A percentile compares a stretch with the other conserved stretches of the same genome.
Conservation (phyloP, 2,797 vertebrate genomes). For the Coendou prehensilis region DNA sequence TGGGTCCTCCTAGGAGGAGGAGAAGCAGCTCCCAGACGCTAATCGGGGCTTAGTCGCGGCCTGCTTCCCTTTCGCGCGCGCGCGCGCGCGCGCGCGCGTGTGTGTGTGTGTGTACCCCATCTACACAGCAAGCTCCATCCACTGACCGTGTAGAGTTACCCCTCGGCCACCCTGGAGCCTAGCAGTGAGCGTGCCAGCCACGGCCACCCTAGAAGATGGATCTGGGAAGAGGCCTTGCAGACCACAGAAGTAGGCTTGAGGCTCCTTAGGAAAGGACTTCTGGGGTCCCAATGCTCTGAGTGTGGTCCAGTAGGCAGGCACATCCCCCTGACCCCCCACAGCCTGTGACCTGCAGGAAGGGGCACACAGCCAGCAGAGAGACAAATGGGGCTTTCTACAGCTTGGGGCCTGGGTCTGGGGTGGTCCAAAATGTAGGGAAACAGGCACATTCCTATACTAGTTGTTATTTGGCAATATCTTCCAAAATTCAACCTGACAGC, state of each 20-base stretch:
- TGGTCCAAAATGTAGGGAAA: background rate
- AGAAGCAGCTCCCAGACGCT: background rate
- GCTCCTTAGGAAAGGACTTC: background rate
- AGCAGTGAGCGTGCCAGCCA: background rate
- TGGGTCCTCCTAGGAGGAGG: background rate
- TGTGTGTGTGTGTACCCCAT: background rate
- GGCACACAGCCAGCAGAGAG: background rate
- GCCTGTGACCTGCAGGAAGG: background rate
- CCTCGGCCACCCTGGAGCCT: background rate
- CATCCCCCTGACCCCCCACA: background rate
- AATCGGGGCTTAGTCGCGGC: background rate
- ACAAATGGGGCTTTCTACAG: background rate
- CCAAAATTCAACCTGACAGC: background rate
- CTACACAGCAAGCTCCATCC: background rate
- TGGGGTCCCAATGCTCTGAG: background rate
- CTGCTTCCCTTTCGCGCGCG: background rate
- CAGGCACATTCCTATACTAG: background rate
- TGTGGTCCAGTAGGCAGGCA: background rate
- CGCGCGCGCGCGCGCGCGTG: no score
- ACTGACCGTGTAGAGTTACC: background rate
- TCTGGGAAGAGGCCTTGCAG: background rate
- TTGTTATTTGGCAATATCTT: background rate
- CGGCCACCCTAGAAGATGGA: background rate
- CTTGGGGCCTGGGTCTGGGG: background rate
- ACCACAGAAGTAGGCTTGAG: background rate